These are phyloP conservation scores for Onychorhynchus coronatus DNA, from an alignment of 2,113 vertebrate genomes.

Conservation along the genomic window DNA sequence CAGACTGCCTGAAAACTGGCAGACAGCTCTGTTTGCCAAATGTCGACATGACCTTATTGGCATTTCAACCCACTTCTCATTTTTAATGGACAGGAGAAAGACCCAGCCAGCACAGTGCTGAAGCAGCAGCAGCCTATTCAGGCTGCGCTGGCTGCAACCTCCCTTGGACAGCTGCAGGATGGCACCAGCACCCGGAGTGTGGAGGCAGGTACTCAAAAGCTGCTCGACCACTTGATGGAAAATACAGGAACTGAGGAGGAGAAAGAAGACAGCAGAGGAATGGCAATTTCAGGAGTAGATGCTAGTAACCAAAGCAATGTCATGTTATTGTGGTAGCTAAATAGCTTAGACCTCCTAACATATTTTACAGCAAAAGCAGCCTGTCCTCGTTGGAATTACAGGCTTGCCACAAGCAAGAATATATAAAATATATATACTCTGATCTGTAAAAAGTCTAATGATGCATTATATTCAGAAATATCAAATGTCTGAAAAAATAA, in stretches of 20 bases:
- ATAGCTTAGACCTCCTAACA: not conserved
- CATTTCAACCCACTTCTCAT: not conserved
- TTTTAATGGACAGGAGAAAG: not conserved
- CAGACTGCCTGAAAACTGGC: not conserved
- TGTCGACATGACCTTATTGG: slow-evolving; percentile 1
- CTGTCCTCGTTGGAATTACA: not conserved
- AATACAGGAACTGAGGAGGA: not conserved
- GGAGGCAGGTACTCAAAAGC: not conserved
- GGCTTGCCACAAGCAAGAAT: not conserved
- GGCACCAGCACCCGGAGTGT: not conserved
- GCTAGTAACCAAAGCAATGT: not conserved
- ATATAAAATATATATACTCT: not conserved
- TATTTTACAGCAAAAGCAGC: not conserved
- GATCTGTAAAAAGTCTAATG: not conserved
- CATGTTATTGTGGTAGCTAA: not conserved
- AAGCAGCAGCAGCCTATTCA: fast-evolving
- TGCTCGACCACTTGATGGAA: not conserved
- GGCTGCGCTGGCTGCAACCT: not conserved
- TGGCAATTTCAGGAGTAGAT: not conserved
- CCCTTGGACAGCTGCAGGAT: not conserved
- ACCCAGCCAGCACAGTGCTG: not conserved
- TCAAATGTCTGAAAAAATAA: not conserved
- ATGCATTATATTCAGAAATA: not conserved
- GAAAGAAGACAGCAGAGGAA: not conserved
- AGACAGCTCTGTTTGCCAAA: slow-evolving; percentile 23